Base-by-base conservation (phyloP, 2,113 vertebrate genomes). In the Sander vitreus region DNA sequence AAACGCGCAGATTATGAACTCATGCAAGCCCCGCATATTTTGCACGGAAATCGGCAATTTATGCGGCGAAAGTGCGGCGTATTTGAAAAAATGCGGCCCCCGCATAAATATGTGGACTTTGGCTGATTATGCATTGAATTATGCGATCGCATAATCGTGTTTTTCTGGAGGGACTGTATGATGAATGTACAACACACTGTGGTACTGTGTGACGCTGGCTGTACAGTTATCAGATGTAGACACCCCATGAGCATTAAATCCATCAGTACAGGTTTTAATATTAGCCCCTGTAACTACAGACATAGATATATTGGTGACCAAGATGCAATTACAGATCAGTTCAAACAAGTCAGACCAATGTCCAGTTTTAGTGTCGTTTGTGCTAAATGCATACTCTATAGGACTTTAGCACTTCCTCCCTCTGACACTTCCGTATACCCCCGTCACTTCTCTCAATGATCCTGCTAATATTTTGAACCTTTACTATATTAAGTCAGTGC, bases 401-500 rank as follows among this genome's bases (percentile, higher is more conserved):
- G 51, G 65, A 58, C 1, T 30, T 43, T 9, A n/a, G n/a, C 48
- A 2, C 21, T 33, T 67, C 72, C 67, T 68, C 50, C 63, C 21
- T 15, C 15, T n/a, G 66, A 51, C 57, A 64, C 48, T 23, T 62
- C n/a, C 25, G 23, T 57, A 12, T 67, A 45, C 54, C 47, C 47
- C 45, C 3, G 2, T 71, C 70, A 43, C 39, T 18, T 10, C 45
- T 57, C 21, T 19, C 57, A 59, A 69, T 59, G 62, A 83, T 55
- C 57, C 55, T 47, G 43, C n/a, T 66, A 60, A 78, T 70, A 57
- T 78, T 66, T 64, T 33, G 54, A 81, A 71, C 51, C 53, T 73
- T 66, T 66, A 33, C 47, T 57, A 70, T 84, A 81, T 71, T 69
- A 76, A 86, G 69, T 75, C 73, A 53, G 33, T 4, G 64, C 83